Percentiles rank a stretch among this genome's conserved stretches.
Conservation (phyloP, 1,140 invertebrate species). For the Euwallacea fornicatus region DNA sequence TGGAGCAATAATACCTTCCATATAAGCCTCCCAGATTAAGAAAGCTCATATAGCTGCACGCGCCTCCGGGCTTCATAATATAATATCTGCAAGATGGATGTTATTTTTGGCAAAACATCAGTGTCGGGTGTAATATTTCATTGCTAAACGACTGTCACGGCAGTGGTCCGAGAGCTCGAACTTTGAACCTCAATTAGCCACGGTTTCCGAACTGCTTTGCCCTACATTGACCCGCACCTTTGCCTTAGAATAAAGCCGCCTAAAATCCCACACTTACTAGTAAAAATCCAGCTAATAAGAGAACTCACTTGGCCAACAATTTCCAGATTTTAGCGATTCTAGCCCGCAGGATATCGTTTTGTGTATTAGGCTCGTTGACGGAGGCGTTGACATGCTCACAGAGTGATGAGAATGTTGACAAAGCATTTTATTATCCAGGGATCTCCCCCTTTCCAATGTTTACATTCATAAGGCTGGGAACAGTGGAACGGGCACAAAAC, state of each 20-base stretch:
- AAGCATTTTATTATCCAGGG: conserved; percentile 36
- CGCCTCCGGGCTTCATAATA: too few species aligned
- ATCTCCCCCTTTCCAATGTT: conserved; percentile 25
- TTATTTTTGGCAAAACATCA: conserved; percentile 16
- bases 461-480: conserved; percentile 2
- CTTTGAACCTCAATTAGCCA: too few species aligned
- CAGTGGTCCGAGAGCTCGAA: neutral
- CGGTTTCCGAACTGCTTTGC: too few species aligned
- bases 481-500: too few species aligned
- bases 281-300: neutral
- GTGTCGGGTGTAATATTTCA: conserved; percentile 11
- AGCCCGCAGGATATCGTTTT: conserved; percentile 13
- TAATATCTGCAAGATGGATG: neutral
- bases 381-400: conserved; percentile 28
- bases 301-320: neutral
- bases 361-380: conserved; percentile 24
- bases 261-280: neutral
- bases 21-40: neutral
- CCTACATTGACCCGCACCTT: too few species aligned
- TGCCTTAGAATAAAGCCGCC: too few species aligned
- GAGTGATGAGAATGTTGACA: conserved; percentile 33
- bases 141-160: neutral
- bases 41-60: neutral
- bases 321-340: neutral
- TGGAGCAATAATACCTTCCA: too few species aligned